A percentile compares a stretch with the other conserved stretches of the same genome.
These are phyloP conservation scores for Danio aesculapii DNA, from an alignment of 2,797 vertebrate species.

Conservation along the genomic window DNA sequence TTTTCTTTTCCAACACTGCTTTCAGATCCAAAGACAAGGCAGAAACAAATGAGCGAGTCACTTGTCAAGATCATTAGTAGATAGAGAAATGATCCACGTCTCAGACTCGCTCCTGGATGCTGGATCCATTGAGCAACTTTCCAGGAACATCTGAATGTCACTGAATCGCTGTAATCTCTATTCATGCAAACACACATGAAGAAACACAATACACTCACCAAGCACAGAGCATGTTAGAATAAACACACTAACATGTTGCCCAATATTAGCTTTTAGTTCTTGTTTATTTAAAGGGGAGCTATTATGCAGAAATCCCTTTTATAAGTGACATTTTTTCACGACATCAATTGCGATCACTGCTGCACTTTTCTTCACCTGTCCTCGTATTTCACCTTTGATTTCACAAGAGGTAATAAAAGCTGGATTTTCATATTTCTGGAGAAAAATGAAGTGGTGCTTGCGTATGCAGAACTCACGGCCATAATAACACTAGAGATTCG, in stretches of 20 bases:
- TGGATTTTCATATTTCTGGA: neutral
- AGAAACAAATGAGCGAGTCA: constrained; percentile 38
- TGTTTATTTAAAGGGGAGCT: too few relatives aligned
- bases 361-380: constrained; percentile 27
- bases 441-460: neutral
- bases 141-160: constrained; percentile 2
- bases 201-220: neutral
- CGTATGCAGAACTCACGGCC: neutral
- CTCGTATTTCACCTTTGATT: constrained; percentile 10
- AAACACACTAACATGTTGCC: too few relatives aligned
- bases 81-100: constrained; percentile 32
- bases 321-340: neutral
- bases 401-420: neutral
- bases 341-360: constrained; percentile 32
- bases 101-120: neutral
- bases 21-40: constrained; percentile 32
- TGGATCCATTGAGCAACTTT: constrained; percentile 1
- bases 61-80: constrained; percentile 32
- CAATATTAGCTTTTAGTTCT: too few relatives aligned
- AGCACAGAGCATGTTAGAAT: neutral
- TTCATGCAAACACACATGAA: neutral
- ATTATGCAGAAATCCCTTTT: too few relatives aligned
- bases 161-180: neutral
- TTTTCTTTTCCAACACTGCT: constrained; percentile 12
- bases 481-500: too few relatives aligned